A percentile compares a stretch with the other conserved stretches of the same genome.
Conservation (phyloP, 1,140 invertebrate genomes). For the Lycorma delicatula region DNA sequence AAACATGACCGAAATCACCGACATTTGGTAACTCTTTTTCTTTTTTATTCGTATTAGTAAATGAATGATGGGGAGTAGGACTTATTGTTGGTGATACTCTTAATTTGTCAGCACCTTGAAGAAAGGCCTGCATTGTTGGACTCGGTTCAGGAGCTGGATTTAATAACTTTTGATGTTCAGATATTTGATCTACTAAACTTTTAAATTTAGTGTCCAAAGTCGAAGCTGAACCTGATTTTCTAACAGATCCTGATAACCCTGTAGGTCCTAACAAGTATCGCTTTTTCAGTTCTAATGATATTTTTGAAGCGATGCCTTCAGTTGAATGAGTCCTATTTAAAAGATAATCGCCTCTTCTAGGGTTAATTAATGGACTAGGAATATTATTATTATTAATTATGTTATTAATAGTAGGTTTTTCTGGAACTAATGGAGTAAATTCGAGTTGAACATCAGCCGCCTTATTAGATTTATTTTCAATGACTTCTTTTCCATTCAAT, state of each 20-base stretch:
- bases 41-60: slow-evolving; percentile 16
- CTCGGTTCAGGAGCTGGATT: slow-evolving; percentile 68
- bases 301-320: slow-evolving; percentile 75
- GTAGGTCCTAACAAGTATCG: slow-evolving; percentile 65
- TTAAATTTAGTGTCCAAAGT: slow-evolving; percentile 74
- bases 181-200: slow-evolving; percentile 73
- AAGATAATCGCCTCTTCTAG: slow-evolving; percentile 58
- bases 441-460: slow-evolving; percentile 20
- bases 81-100: slow-evolving; percentile 29
- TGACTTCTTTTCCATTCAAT: slow-evolving; percentile 21
- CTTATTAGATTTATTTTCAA: slow-evolving; percentile 9
- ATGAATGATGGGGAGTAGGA: slow-evolving; percentile 4
- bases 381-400: slow-evolving; percentile 21
- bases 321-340: slow-evolving; percentile 73
- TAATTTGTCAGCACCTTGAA: slow-evolving; percentile 45
- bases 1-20: slow-evolving; percentile 32
- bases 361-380: slow-evolving; percentile 40
- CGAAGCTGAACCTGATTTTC: slow-evolving; percentile 76
- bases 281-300: slow-evolving; percentile 75
- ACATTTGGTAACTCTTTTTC: slow-evolving; percentile 26
- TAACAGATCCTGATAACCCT: slow-evolving; percentile 50
- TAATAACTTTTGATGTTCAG: slow-evolving; percentile 78
- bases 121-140: slow-evolving; percentile 63
- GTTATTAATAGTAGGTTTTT: slow-evolving; percentile 14
- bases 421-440: slow-evolving; percentile 18